Conservation (phyloP, 1,140 invertebrate species). For the Laodelphax striatellus region DNA sequence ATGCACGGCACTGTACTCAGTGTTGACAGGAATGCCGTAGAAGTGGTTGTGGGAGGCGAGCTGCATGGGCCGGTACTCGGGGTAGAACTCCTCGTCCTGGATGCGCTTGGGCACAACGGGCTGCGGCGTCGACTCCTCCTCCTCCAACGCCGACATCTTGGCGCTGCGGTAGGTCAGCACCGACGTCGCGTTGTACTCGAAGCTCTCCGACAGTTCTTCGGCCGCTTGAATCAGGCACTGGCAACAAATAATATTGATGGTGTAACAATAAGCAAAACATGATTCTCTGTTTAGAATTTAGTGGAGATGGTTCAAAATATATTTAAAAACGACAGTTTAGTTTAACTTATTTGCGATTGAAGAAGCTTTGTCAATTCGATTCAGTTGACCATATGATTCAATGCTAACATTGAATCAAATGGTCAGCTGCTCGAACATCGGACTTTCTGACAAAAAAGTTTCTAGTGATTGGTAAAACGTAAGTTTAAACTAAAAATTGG, state of each 20-base stretch:
- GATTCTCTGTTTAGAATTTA: no score
- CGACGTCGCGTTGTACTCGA: constrained; percentile 30
- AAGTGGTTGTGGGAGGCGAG: constrained; percentile 59
- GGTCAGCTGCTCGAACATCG: no score
- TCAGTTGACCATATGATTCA: no score
- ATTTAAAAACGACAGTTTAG: no score
- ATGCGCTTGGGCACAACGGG: not conserved
- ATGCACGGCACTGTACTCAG: constrained; percentile 74
- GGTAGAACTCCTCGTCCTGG: constrained; percentile 14
- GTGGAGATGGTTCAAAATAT: no score
- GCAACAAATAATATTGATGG: constrained; percentile 22
- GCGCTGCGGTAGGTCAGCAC: constrained; percentile 53
- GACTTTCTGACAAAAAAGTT: no score
- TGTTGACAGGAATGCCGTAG: constrained; percentile 73
- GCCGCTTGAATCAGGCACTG: constrained; percentile 59
- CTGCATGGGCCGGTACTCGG: constrained; percentile 21
- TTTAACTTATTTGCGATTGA: no score
- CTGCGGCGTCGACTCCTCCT: not conserved
- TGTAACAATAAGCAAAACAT: no score
- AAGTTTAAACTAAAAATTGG: no score
- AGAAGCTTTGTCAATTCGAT: no score
- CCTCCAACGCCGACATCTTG: constrained; percentile 43
- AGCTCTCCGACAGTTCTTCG: constrained; percentile 47
- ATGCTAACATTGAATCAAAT: no score
- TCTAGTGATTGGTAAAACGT: no score